Conservation (phyloP, 2,888 invertebrate species). For the Aphidius colemani region DNA sequence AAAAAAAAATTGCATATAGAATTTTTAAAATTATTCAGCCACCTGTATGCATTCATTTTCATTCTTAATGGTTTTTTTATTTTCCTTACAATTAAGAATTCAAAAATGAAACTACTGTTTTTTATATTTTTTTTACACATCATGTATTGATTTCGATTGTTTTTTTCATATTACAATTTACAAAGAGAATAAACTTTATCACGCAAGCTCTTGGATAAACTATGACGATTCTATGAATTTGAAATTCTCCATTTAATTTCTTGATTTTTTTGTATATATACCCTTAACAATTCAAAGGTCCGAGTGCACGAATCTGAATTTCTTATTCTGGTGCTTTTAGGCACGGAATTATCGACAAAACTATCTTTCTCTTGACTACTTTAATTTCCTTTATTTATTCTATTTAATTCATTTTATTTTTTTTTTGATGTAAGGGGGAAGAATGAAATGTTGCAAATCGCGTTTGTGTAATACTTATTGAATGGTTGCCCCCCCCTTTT, state of each 20-base stretch:
- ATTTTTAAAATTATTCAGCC: conserved; percentile 38
- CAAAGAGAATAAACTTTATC: conserved; percentile 22
- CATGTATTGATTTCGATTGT: conserved; percentile 17
- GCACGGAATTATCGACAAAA: conserved; percentile 31
- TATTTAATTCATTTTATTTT: conserved; percentile 11
- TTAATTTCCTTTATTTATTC: conserved; percentile 15
- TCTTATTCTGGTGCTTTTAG: conserved; percentile 25
- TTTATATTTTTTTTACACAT: no score
- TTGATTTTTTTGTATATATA: background rate
- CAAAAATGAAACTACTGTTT: background rate
- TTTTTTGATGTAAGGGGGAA: conserved; percentile 17
- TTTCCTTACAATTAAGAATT: background rate
- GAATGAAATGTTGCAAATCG: conserved; percentile 19
- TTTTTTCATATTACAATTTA: conserved; percentile 23
- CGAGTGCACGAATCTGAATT: conserved; percentile 29
- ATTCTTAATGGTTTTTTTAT: background rate
- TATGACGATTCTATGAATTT: conserved; percentile 13
- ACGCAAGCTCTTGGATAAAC: conserved; percentile 25
- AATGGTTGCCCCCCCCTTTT: conserved; percentile 9
- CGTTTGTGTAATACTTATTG: conserved; percentile 1
- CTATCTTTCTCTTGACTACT: conserved; percentile 32
- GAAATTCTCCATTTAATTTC: no score
- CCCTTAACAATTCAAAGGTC: conserved; percentile 18
- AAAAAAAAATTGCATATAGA: background rate
- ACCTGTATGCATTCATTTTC: conserved; percentile 38